Evolutionary conservation across 2,797 vertebrate species (phyloP).

Genomic region (Chelon labrosus): DNA sequence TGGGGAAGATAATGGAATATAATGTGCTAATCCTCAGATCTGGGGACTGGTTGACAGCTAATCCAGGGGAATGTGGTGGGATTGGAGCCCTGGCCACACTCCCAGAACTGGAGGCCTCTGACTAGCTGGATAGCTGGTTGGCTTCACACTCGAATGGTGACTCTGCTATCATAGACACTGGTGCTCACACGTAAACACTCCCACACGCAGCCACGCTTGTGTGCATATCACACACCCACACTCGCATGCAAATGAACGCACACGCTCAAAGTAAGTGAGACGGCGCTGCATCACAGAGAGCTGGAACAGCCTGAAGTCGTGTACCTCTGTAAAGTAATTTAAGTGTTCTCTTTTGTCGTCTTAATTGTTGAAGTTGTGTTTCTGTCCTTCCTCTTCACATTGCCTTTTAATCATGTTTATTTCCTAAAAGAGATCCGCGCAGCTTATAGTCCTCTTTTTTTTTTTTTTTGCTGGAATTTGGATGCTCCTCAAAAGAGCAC

Average conservation of each 20-base stretch:
- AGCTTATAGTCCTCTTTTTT: constrained; percentile 48
- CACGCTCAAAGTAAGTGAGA: constrained; percentile 47
- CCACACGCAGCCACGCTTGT: constrained; percentile 41
- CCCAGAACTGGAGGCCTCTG: constrained; percentile 78
- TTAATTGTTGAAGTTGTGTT: constrained; percentile 76
- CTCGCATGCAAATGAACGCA: constrained; percentile 61
- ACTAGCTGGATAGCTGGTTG: constrained; percentile 62
- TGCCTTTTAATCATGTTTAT: constrained; percentile 77
- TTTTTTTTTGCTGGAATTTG: constrained; percentile 55
- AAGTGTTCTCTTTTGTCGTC: constrained; percentile 71
- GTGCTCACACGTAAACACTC: constrained; percentile 42
- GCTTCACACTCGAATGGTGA: constrained; percentile 71
- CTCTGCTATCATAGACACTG: constrained; percentile 59
- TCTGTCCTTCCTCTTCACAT: constrained; percentile 68
- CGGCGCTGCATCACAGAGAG: constrained; percentile 52
- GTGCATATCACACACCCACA: constrained; percentile 59
- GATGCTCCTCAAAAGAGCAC: constrained; percentile 72
- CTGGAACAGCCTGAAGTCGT: constrained; percentile 58
- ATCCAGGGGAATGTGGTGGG: constrained; percentile 85
- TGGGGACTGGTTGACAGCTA: constrained; percentile 84
- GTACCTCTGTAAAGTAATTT: constrained; percentile 70
- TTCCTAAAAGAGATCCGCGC: constrained; percentile 63
- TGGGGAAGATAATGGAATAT: constrained; percentile 85
- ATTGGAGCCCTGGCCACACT: constrained; percentile 82
- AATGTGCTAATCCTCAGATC: constrained; percentile 86